phyloP scores from a whole-genome alignment of 2,888 invertebrate genomes.

The Parnassius orleans region DNA sequence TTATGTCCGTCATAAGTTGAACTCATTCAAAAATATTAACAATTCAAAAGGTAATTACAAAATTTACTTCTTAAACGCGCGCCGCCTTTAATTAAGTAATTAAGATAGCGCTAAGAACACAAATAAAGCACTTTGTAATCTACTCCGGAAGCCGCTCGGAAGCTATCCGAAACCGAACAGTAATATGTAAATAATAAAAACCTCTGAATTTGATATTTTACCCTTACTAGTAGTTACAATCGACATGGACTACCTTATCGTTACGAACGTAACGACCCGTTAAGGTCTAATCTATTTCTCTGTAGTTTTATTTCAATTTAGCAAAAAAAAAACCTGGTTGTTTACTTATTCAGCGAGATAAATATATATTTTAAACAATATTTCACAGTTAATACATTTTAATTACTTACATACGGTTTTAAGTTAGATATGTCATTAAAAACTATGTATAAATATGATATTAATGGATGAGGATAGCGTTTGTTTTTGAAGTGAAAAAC shows the following conservation, averaged over 20 bases:
- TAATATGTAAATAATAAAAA: constrained; percentile 65
- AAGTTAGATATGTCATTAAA: too few relatives aligned
- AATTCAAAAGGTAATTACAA: constrained; percentile 33
- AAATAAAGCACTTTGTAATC: constrained; percentile 68
- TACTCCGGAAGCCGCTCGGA: constrained; percentile 69
- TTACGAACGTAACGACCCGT: too few relatives aligned
- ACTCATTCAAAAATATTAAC: constrained; percentile 30
- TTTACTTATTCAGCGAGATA: too few relatives aligned
- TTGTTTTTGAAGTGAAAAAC: too few relatives aligned
- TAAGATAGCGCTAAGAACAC: constrained; percentile 65
- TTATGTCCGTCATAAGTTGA: constrained; percentile 10
- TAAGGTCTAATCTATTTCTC: too few relatives aligned
- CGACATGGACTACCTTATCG: background rate
- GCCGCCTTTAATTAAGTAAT: constrained; percentile 69
- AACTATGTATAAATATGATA: too few relatives aligned
- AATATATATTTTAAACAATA: too few relatives aligned
- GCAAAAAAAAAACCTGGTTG: too few relatives aligned
- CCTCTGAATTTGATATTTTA: constrained; percentile 44
- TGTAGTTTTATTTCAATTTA: too few relatives aligned
- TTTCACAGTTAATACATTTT: too few relatives aligned
- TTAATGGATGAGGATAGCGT: too few relatives aligned
- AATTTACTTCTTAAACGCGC: constrained; percentile 30
- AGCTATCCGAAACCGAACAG: constrained; percentile 60
- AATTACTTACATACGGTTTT: too few relatives aligned
- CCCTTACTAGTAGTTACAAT: constrained; percentile 37